Base-by-base conservation (phyloP, 1,140 invertebrate genomes). In the Anastrepha ludens region DNA sequence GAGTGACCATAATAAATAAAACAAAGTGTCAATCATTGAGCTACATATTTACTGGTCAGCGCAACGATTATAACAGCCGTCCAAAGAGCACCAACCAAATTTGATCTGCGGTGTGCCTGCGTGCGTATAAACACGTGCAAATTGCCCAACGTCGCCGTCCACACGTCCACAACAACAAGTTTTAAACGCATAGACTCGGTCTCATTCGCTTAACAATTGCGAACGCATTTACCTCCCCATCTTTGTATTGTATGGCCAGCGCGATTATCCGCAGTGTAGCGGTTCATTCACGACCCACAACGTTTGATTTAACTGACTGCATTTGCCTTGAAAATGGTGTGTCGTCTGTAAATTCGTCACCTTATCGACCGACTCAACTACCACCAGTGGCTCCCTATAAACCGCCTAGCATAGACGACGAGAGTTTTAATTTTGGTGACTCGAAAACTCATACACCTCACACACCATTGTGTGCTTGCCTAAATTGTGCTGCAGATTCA, bases 181-280 rank as follows among this genome's bases (percentile, higher is more conserved):
- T 59, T 29, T 59, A n/a, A 58, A 39, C 50, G 3, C 58, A 3
- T 11, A 41, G n/a, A 9, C n/a, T 58, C 47, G n/a, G 29, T 29
- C 50, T 15, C 2, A 7, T 20, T 85, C 50, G 58, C 58, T 3
- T 9, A 4, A 59, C 11, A 20, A 20, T 58, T 85, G 17, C 58
- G 50, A 58, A 58, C 9, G n/a, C 20, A 9, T 85, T 29, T 0
- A 47, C 47, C 20, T n/a, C 47, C 11, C 41, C 39, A 41, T 17
- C 70, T n/a, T 55, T 87, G 47, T 17, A 13, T 39, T 88, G 85
- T 41, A 88, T 86, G 87, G 87, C 87, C 64, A 88, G 64, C n/a
- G 87, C 87, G 55, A 86, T 88, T n/a, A 70, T 88, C 70, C 81
- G 62, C 17, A 64, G 85, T 67, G 87, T 88, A 86, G 60, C 64